Conservation (phyloP, 2,113 vertebrate genomes). For the Sorex fumeus region DNA sequence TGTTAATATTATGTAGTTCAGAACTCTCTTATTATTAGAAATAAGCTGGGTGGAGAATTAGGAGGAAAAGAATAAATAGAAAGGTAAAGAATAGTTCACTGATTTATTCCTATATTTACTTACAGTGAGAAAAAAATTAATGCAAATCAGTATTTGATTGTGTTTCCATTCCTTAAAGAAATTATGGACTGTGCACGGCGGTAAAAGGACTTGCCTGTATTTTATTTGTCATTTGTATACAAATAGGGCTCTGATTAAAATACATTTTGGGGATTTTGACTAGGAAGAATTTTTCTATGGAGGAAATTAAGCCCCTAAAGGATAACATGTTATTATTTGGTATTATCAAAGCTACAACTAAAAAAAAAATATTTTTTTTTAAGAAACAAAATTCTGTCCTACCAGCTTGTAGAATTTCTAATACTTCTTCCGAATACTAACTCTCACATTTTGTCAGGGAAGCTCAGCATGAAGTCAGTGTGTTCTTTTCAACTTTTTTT, state of each 20-base stretch:
- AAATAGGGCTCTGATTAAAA: slow-evolving; percentile 78
- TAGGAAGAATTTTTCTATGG: slow-evolving; percentile 62
- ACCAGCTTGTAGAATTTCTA: slow-evolving; percentile 14
- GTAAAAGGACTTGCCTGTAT: slow-evolving; percentile 44
- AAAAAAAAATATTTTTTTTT: not conserved
- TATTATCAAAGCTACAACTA: slow-evolving; percentile 67
- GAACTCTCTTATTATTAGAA: slow-evolving; percentile 72
- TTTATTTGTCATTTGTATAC: slow-evolving; percentile 75
- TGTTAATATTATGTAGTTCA: slow-evolving; percentile 53
- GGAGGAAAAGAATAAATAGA: not conserved
- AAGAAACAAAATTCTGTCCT: not conserved
- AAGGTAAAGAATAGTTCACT: slow-evolving; percentile 66
- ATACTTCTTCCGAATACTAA: not conserved
- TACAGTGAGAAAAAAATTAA: slow-evolving; percentile 65
- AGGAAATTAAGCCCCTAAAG: slow-evolving; percentile 58
- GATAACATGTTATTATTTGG: slow-evolving; percentile 67
- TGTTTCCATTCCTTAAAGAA: slow-evolving; percentile 70
- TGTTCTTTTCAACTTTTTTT: slow-evolving; percentile 17
- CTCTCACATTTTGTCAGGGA: not conserved
- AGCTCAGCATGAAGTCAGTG: slow-evolving; percentile 21
- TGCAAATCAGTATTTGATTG: slow-evolving; percentile 73
- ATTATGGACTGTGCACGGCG: slow-evolving; percentile 50
- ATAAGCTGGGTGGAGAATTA: slow-evolving; percentile 62
- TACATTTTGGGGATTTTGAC: slow-evolving; percentile 65
- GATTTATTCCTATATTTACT: slow-evolving; percentile 59